Evolutionary conservation across 2,888 invertebrate genomes (phyloP).

Genomic region (Merodon equestris): DNA sequence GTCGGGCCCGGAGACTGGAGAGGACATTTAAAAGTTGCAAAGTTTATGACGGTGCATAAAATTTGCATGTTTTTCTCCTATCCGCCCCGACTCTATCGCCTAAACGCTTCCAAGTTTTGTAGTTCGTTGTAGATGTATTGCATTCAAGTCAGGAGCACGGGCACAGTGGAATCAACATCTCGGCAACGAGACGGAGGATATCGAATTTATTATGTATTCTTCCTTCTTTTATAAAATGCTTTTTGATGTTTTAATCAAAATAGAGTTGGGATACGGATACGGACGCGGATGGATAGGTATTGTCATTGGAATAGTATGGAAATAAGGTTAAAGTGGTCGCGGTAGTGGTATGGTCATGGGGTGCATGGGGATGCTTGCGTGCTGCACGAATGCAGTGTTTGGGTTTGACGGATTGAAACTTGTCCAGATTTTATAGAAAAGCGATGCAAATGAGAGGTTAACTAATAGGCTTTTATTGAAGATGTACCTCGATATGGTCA

Average conservation of each 20-base stretch:
- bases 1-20: background rate
- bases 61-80: conserved; percentile 67
- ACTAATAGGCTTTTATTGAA: no score
- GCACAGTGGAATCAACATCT: conserved; percentile 14
- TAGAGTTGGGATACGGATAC: conserved; percentile 32
- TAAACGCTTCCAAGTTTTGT: no score
- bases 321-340: conserved; percentile 16
- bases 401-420: conserved; percentile 53
- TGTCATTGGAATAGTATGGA: conserved; percentile 32
- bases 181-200: conserved; percentile 24
- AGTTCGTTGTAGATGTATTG: no score
- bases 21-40: conserved; percentile 63
- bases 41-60: conserved; percentile 70
- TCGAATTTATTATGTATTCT: conserved; percentile 66
- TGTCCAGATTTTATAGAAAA: conserved; percentile 17
- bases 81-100: background rate
- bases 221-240: conserved; percentile 56
- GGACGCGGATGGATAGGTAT: conserved; percentile 12
- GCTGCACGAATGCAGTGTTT: conserved; percentile 34
- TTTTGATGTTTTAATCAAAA: conserved; percentile 69
- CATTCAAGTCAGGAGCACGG: no score
- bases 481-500: no score
- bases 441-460: conserved; percentile 16
- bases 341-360: conserved; percentile 11
- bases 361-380: conserved; percentile 35